A percentile compares a stretch with the other conserved stretches of the same genome.
Conservation (phyloP, 1,140 invertebrate genomes). For the Riptortus pedestris region DNA sequence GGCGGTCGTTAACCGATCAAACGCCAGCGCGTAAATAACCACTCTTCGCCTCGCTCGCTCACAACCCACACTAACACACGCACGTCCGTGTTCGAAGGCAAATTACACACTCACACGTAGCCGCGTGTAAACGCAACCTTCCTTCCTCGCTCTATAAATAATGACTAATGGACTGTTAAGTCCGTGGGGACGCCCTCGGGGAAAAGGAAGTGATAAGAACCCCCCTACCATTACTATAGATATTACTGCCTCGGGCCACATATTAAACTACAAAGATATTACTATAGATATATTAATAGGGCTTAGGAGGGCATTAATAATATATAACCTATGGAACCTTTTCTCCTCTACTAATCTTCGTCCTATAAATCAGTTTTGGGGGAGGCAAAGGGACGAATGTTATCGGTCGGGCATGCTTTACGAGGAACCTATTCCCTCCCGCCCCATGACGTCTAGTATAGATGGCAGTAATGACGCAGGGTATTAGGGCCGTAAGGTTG, state of each 20-base stretch:
- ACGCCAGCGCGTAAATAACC: no score
- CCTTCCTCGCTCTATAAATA: not conserved
- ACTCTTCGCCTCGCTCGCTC: no score
- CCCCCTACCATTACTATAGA: not conserved
- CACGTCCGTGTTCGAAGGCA: not conserved
- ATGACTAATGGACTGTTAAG: not conserved
- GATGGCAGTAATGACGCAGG: not conserved
- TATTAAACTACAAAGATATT: not conserved
- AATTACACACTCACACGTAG: not conserved
- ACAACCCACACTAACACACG: no score
- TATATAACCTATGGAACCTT: not conserved
- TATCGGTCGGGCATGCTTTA: not conserved
- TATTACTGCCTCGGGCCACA: not conserved
- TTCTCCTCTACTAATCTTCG: not conserved
- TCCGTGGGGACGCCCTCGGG: no score
- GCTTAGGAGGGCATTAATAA: not conserved
- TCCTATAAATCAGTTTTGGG: not conserved
- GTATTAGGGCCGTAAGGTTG: not conserved
- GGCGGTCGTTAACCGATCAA: not conserved
- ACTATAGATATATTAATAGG: not conserved
- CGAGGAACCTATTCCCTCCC: no score
- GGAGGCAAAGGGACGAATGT: not conserved
- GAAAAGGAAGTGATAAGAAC: not conserved
- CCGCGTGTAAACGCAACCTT: not conserved
- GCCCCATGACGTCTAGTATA: no score